A percentile compares a stretch with the other conserved stretches of the same genome.
Conservation (phyloP, 2,113 vertebrate genomes). For the Ictalurus punctatus region DNA sequence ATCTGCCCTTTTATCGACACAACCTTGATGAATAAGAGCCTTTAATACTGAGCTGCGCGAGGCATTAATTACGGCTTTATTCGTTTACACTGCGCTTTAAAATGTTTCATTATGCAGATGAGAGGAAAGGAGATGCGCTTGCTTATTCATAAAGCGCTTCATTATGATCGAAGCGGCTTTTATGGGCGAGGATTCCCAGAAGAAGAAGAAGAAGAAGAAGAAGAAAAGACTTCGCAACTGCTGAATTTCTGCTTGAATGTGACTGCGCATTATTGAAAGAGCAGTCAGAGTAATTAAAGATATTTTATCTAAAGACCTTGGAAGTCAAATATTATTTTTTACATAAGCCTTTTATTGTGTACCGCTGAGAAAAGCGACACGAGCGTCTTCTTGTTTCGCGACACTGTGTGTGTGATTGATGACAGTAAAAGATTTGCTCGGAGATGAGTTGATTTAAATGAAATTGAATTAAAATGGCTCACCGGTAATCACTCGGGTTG, state of each 20-base stretch:
- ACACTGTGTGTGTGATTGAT: not conserved
- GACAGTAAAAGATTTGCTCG: not conserved
- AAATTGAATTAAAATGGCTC: not conserved
- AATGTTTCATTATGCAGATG: constrained; percentile 4
- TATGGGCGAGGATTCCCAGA: not conserved
- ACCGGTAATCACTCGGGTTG: not conserved
- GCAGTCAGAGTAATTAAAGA: not conserved
- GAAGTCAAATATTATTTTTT: not conserved
- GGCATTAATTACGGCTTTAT: constrained; percentile 9
- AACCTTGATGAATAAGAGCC: not conserved
- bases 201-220: not conserved
- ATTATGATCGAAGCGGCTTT: not conserved
- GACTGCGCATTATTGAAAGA: not conserved
- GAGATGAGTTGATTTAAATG: not conserved
- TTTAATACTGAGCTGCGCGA: not conserved
- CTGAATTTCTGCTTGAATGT: not conserved
- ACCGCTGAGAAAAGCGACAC: not conserved
- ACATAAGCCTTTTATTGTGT: not conserved
- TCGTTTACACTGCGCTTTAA: not conserved
- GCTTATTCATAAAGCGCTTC: not conserved
- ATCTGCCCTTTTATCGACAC: not conserved
- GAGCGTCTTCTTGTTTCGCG: too few species aligned
- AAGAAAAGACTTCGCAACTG: not conserved
- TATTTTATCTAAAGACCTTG: not conserved
- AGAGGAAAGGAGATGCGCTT: not conserved